Percentiles rank a stretch among this genome's conserved stretches.
Conservation (phyloP, 2,888 invertebrate species). For the Zaprionus bogoriensis region DNA sequence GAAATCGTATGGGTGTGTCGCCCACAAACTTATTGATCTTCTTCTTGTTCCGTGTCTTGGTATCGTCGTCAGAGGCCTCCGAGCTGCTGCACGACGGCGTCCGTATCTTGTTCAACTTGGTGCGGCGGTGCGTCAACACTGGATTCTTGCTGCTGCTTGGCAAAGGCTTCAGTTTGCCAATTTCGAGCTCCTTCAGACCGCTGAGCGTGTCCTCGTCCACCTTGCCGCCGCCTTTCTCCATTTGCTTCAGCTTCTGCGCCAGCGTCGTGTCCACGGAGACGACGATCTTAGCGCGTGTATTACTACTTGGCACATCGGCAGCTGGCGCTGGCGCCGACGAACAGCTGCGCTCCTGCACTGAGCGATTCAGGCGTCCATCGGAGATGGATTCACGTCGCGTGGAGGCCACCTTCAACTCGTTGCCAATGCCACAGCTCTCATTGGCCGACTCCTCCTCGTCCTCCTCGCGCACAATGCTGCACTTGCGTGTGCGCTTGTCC, state of each 20-base stretch:
- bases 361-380: slow-evolving; percentile 90
- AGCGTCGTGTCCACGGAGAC: slow-evolving; percentile 76
- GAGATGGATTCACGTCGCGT: slow-evolving; percentile 90
- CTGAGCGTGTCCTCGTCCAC: slow-evolving; percentile 65
- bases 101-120: slow-evolving; percentile 88
- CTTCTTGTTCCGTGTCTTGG: slow-evolving; percentile 90
- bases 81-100: slow-evolving; percentile 97
- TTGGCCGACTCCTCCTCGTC: slow-evolving; percentile 93
- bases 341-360: slow-evolving; percentile 85
- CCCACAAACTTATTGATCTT: slow-evolving; percentile 88
- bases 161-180: slow-evolving; percentile 79
- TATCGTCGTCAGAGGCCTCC: slow-evolving; percentile 95
- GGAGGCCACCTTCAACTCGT: slow-evolving; percentile 84
- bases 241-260: slow-evolving; percentile 77
- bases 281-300: slow-evolving; percentile 85
- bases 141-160: slow-evolving; percentile 79
- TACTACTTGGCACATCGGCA: slow-evolving; percentile 83
- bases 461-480: slow-evolving; percentile 96
- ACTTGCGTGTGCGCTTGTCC: slow-evolving; percentile 89
- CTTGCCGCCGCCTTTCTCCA: slow-evolving; percentile 65
- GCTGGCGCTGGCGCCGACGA: slow-evolving; percentile 34
- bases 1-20: slow-evolving; percentile 85
- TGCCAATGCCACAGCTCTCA: slow-evolving; percentile 83
- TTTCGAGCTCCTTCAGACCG: slow-evolving; percentile 80
- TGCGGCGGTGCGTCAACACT: slow-evolving; percentile 84